Percentiles rank a stretch among this genome's conserved stretches.
Evolutionary conservation across 1,140 invertebrate species (phyloP).

Genomic region (Neuroterus valhalla): DNA sequence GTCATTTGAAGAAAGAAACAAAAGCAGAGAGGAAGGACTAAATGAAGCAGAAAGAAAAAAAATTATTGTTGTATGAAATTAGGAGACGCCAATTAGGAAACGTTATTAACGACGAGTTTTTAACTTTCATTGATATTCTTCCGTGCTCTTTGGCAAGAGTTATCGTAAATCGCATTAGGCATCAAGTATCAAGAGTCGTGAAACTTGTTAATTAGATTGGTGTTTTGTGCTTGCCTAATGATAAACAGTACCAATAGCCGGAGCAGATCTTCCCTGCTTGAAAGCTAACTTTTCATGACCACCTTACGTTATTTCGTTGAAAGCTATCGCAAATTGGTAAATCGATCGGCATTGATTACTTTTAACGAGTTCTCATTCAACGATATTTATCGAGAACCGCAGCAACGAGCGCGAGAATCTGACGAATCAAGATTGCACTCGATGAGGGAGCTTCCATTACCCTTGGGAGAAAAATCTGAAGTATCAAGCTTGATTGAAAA

Average conservation of each 20-base stretch:
- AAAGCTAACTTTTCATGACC: conserved; percentile 3
- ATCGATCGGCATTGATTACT: conserved; percentile 54
- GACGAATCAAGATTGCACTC: conserved; percentile 13
- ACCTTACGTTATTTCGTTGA: background rate
- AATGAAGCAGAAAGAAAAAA: too few relatives aligned
- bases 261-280: background rate
- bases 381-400: conserved; percentile 58
- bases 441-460: conserved; percentile 19
- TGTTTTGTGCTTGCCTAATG: conserved; percentile 32
- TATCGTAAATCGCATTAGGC: conserved; percentile 8
- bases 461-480: conserved; percentile 50
- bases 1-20: too few relatives aligned
- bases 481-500: conserved; percentile 59
- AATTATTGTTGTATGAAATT: too few relatives aligned
- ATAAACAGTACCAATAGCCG: conserved; percentile 39
- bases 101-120: too few relatives aligned
- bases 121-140: background rate
- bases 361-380: conserved; percentile 62
- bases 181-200: background rate
- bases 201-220: conserved; percentile 61
- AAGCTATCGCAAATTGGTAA: conserved; percentile 47
- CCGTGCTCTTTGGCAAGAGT: too few relatives aligned
- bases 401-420: conserved; percentile 31
- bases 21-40: too few relatives aligned
- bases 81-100: background rate